Conservation (phyloP, 2,113 vertebrate genomes). For the Apteryx owenii region DNA sequence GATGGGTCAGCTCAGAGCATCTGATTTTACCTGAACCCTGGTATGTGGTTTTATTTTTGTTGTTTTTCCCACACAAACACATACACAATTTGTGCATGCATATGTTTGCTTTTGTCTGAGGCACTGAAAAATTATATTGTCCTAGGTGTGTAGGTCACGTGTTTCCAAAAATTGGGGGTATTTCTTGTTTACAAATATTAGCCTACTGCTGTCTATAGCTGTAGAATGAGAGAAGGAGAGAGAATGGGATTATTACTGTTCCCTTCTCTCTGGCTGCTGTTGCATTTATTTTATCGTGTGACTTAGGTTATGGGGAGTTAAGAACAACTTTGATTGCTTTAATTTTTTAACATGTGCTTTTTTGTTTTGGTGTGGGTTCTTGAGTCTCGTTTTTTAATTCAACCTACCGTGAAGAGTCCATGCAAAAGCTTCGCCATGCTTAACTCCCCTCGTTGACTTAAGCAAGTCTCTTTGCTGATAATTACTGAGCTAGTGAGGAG, state of each 20-base stretch:
- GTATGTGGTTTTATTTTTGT: not conserved
- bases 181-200: not conserved
- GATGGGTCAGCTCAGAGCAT: not conserved
- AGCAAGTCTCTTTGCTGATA: not conserved
- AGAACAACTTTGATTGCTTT: not conserved
- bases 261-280: not conserved
- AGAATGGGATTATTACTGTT: not conserved
- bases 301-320: not conserved
- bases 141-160: not conserved
- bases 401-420: not conserved
- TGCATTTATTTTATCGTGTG: not conserved
- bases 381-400: not conserved
- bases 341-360: not conserved
- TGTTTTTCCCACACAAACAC: no score
- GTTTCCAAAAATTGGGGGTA: not conserved
- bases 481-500: not conserved
- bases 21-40: not conserved
- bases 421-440: not conserved
- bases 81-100: not conserved
- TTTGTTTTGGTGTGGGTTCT: not conserved
- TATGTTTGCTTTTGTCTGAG: not conserved
- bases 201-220: not conserved
- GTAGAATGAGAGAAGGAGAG: not conserved
- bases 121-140: not conserved
- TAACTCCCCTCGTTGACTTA: not conserved